Conservation (phyloP, 2,888 invertebrate genomes). For the Hypomecis punctinalis region DNA sequence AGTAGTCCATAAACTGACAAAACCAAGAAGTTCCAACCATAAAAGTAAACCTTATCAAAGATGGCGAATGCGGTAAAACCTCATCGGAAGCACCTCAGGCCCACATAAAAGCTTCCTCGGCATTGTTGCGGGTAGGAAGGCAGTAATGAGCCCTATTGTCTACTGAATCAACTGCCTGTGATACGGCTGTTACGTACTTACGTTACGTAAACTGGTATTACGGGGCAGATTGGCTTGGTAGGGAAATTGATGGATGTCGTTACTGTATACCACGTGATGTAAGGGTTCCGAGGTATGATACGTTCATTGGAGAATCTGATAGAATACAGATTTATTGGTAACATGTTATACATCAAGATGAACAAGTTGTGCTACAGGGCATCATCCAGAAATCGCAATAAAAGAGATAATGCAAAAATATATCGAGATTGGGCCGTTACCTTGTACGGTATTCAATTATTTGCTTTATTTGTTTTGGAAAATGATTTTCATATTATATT, state of each 20-base stretch:
- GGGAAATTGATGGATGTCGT: slow-evolving; percentile 14
- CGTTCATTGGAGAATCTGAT: no score
- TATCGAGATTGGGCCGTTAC: no score
- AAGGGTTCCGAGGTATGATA: no score
- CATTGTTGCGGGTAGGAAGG: slow-evolving; percentile 41
- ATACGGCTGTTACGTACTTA: slow-evolving; percentile 31
- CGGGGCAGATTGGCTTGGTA: slow-evolving; percentile 7
- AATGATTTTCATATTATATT: no score
- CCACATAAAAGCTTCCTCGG: slow-evolving; percentile 40
- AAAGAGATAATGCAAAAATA: no score
- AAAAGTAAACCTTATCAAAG: slow-evolving; percentile 5
- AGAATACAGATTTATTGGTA: no score
- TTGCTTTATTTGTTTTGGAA: no score
- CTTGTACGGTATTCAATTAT: no score
- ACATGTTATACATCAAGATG: no score
- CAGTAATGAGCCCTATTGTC: slow-evolving; percentile 40
- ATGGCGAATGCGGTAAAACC: slow-evolving; percentile 8
- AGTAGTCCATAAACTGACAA: background rate
- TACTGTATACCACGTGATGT: background rate
- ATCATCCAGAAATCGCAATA: no score
- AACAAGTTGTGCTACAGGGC: no score
- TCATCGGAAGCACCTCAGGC: slow-evolving; percentile 29
- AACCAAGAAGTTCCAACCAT: background rate
- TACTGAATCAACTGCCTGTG: slow-evolving; percentile 34
- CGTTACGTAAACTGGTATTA: slow-evolving; percentile 20